Evolutionary conservation across 2,113 vertebrate genomes (phyloP), one percentile per base, ranked within the genome.

Genomic region (Herpailurus yagouaroundi): DNA sequence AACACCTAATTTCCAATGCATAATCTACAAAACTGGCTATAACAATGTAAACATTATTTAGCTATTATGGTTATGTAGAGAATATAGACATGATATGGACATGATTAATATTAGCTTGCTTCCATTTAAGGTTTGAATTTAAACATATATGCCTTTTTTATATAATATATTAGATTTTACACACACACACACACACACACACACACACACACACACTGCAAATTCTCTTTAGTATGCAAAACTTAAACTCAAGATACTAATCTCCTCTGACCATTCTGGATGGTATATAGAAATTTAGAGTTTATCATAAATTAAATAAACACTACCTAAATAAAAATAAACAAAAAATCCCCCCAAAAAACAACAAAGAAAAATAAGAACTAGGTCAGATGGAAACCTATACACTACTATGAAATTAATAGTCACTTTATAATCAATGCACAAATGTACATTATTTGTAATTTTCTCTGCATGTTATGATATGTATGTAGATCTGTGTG

Each of bases 101-200:
- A 92, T 23, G 36, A 69, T 63, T 57, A 64, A 48, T 66, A 52
- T 91, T 91, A 73, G 10, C 38, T 87, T 79, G 3, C 1, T 79
- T 83, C 45, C 2, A 83, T 64, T 93, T 83, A 90, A 91, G 55
- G 31, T 77, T 91, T 63, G 33, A 77, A 80, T 91, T 96, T 36
- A 55, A 79, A 57, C 79, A 85, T 33, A 38, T 45, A 33, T 33
- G 3, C 2, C 25, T 36, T 89, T 93, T 29, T 31, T 63, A 66
- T 69, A 71, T 63, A 50, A 55, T 69, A 73, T 52, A 64, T 45
- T 76, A 29, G 25, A 76, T 45, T 76, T 76, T 76, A 76, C 12
- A 74, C 25, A 29, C 41, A 74, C 52, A 55, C 5, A 5, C 16
- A 5, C 15, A 18, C 52, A 1, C 15, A 16, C 16, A 16, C 14